Evolutionary conservation across 2,113 vertebrate genomes (phyloP), one percentile per base, ranked within the genome.

Genomic region (Gymnocephalus cernua): DNA sequence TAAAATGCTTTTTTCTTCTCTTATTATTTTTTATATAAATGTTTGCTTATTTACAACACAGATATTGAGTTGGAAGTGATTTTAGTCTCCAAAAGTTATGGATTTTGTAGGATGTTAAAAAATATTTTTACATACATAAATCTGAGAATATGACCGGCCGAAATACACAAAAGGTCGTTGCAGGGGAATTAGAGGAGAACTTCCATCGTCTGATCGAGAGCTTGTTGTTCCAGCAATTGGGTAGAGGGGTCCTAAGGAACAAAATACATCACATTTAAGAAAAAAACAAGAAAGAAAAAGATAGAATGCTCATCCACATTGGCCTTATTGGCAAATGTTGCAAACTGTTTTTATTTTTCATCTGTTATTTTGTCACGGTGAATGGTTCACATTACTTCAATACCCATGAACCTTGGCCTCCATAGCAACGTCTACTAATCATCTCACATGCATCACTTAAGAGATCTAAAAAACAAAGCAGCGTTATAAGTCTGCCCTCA

Each of bases 231-330:
- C 86, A 61, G 0, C 0, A 14, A 65, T 35, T 32, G 76, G 54
- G 45, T 93, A 93, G 4, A 93, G 84, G 4, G 25, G 38, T 19
- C 19, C 92, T 92, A 32, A 69, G 44, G 13, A 77, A 58, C 8
- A 73, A 35, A 14, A 27, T 2, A 23, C 14, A 4, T 53, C 12
- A 35, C 0, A 51, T 48, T 72, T 32, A n/a, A 65, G 57, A 88
- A 82, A 48, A 9, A 80, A n/a, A n/a, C n/a, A 1, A 12, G n/a
- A n/a, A 19, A 21, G n/a, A 10, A 70, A 12, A 77, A 1, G 16
- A 32, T 35, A 16, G 16, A 67, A 50, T 48, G 45, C 2, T 27
- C 23, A 32, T 66, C 44, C 45, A 48, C 29, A 21, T 19, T 10
- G 14, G 6, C 14, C n/a, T 45, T 16, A 14, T n/a, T 63, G 5